Evolutionary conservation across 1,140 invertebrate species (phyloP).

Genomic region (Drosophila nasuta): DNA sequence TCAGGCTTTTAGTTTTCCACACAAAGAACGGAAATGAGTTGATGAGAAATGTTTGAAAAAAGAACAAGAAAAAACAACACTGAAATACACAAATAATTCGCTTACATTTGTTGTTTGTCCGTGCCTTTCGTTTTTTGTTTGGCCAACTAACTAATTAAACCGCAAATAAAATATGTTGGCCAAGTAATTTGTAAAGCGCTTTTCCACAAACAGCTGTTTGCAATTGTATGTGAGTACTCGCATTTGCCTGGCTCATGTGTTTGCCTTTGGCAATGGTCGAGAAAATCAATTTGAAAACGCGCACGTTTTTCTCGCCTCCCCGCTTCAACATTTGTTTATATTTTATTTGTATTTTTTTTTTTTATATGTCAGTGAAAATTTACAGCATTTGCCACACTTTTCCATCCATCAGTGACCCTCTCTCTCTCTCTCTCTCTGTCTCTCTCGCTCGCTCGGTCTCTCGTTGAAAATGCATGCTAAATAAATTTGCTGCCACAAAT

Average conservation of each 20-base stretch:
- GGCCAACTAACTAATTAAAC: slow-evolving; percentile 74
- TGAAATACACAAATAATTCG: slow-evolving; percentile 37
- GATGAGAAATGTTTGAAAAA: slow-evolving; percentile 35
- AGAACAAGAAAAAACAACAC: slow-evolving; percentile 19
- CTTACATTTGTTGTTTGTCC: slow-evolving; percentile 27
- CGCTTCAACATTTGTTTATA: slow-evolving; percentile 16
- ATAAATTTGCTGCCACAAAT: slow-evolving; percentile 77
- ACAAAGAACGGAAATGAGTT: slow-evolving; percentile 59
- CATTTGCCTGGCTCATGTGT: neutral
- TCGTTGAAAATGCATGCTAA: slow-evolving; percentile 52
- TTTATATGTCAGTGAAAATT: slow-evolving; percentile 46
- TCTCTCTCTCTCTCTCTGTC: neutral
- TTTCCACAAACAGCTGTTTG: slow-evolving; percentile 47
- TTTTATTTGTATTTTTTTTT: slow-evolving; percentile 42
- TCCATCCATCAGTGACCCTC: neutral
- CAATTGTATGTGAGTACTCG: neutral
- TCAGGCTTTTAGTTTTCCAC: slow-evolving; percentile 1
- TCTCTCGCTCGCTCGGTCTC: slow-evolving; percentile 7
- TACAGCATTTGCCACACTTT: slow-evolving; percentile 45
- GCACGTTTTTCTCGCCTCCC: slow-evolving; percentile 44
- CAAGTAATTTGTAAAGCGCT: slow-evolving; percentile 57
- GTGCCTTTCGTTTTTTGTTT: slow-evolving; percentile 20
- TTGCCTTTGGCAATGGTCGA: slow-evolving; percentile 10
- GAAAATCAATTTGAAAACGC: slow-evolving; percentile 71
- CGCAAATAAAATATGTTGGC: slow-evolving; percentile 69